Percentiles rank a stretch among this genome's conserved stretches.
Conservation (phyloP, 2,113 vertebrate species). For the Poecilia latipinna region DNA sequence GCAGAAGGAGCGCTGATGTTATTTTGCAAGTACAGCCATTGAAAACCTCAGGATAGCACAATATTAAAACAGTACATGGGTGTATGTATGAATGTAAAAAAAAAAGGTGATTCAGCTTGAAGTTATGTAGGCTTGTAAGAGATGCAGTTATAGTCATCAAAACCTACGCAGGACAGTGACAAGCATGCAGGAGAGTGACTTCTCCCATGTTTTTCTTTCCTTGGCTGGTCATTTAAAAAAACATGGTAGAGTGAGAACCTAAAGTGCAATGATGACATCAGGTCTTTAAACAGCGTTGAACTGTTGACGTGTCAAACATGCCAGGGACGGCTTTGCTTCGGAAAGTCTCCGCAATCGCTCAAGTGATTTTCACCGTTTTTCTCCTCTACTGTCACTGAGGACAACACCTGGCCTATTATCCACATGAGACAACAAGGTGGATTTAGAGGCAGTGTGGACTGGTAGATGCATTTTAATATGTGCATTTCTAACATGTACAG, state of each 20-base stretch:
- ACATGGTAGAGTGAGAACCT: slow-evolving; percentile 63
- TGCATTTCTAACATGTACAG: neutral
- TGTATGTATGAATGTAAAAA: neutral
- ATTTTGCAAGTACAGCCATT: neutral
- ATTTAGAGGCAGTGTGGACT: slow-evolving; percentile 51
- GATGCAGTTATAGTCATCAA: slow-evolving; percentile 2
- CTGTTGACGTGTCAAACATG: slow-evolving; percentile 67
- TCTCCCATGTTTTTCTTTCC: slow-evolving; percentile 73
- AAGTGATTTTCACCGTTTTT: slow-evolving; percentile 64
- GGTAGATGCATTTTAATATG: slow-evolving; percentile 11
- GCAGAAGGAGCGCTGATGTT: neutral
- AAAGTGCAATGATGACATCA: slow-evolving; percentile 69
- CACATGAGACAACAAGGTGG: slow-evolving; percentile 40
- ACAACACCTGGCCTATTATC: slow-evolving; percentile 29
- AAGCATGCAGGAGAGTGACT: slow-evolving; percentile 43
- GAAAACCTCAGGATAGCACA: neutral
- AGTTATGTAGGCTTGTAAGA: neutral
- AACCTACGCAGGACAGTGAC: slow-evolving; percentile 39
- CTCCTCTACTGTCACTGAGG: slow-evolving; percentile 60
- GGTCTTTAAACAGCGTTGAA: slow-evolving; percentile 69
- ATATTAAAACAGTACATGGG: neutral
- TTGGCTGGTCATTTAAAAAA: slow-evolving; percentile 67
- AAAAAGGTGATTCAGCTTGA: neutral
- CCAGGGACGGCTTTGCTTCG: slow-evolving; percentile 68
- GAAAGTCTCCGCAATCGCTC: slow-evolving; percentile 56